phyloP scores from a whole-genome alignment of 2,797 vertebrate species.

The Hipposideros larvatus region DNA sequence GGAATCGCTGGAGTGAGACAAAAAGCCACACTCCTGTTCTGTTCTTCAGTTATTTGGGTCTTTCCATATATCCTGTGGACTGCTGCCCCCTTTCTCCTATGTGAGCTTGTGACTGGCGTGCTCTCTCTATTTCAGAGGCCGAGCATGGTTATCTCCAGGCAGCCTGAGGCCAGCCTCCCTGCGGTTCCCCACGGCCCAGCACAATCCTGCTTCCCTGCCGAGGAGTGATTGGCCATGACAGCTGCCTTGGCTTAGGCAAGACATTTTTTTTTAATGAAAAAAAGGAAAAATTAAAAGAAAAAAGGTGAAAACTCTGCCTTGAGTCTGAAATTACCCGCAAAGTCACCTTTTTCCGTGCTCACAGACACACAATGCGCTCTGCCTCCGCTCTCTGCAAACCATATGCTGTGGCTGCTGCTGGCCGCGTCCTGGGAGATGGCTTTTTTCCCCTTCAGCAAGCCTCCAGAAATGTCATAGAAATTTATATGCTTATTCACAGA shows the following conservation, averaged over 20 bases:
- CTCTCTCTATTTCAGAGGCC: neutral
- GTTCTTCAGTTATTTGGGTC: neutral
- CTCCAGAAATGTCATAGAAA: slow-evolving; percentile 90
- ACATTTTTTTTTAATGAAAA: slow-evolving; percentile 22
- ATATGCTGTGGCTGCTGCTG: slow-evolving; percentile 88
- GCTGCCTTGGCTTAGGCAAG: slow-evolving; percentile 79
- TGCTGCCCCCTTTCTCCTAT: neutral
- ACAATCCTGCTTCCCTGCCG: slow-evolving; percentile 7
- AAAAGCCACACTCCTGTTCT: neutral
- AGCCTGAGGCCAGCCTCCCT: neutral
- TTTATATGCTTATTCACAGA: slow-evolving; percentile 91
- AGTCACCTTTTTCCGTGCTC: slow-evolving; percentile 88
- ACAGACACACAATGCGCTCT: slow-evolving; percentile 80
- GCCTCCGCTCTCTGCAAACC: slow-evolving; percentile 86
- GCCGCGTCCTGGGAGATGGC: slow-evolving; percentile 88
- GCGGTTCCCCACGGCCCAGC: neutral
- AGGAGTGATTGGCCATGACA: slow-evolving; percentile 75
- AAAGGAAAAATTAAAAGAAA: neutral
- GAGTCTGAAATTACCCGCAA: slow-evolving; percentile 85
- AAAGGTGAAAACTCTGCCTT: slow-evolving; percentile 69
- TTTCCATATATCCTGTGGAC: neutral
- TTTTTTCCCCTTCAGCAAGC: slow-evolving; percentile 90
- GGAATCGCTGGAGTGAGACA: slow-evolving; percentile 27
- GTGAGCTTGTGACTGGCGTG: slow-evolving; percentile 23
- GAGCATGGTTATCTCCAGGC: neutral